Conservation (phyloP, 2,888 invertebrate species). For the Euplagia quadripunctaria region DNA sequence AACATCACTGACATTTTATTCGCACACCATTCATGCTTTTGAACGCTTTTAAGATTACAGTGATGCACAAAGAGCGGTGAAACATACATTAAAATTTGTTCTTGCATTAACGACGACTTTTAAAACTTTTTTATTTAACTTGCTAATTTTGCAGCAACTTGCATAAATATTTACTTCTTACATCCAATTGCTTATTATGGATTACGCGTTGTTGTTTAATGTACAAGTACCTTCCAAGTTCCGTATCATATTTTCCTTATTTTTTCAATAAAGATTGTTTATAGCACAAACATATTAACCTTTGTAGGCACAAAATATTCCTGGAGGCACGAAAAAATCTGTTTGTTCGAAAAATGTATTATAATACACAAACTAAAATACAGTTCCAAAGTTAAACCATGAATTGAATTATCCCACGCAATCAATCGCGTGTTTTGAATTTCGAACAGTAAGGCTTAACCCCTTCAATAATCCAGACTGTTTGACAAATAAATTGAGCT, state of each 20-base stretch:
- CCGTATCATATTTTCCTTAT: conserved; percentile 9
- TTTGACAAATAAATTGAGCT: conserved; percentile 52
- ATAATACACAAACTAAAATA: conserved; percentile 18
- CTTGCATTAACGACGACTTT: conserved; percentile 35
- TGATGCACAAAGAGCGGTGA: conserved; percentile 32
- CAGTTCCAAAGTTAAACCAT: conserved; percentile 36
- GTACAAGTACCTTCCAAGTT: conserved; percentile 6
- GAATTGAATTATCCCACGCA: conserved; percentile 43
- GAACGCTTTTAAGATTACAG: conserved; percentile 39
- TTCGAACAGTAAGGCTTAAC: conserved; percentile 30
- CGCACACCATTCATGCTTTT: too few relatives aligned
- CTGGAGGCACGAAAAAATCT: neutral
- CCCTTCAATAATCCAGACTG: conserved; percentile 26
- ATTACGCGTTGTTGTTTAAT: conserved; percentile 14
- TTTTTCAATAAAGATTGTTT: conserved; percentile 16
- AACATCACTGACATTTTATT: too few relatives aligned
- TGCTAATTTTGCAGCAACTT: conserved; percentile 25
- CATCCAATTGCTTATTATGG: conserved; percentile 20
- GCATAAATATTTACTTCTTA: conserved; percentile 22
- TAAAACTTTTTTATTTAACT: conserved; percentile 42
- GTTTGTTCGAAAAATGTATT: neutral
- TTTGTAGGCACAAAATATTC: conserved; percentile 1
- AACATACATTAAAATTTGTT: conserved; percentile 37
- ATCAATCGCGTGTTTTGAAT: conserved; percentile 48
- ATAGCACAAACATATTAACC: neutral